Base-by-base conservation (phyloP, 2,797 vertebrate species). In the Rhyacichthys aspro region DNA sequence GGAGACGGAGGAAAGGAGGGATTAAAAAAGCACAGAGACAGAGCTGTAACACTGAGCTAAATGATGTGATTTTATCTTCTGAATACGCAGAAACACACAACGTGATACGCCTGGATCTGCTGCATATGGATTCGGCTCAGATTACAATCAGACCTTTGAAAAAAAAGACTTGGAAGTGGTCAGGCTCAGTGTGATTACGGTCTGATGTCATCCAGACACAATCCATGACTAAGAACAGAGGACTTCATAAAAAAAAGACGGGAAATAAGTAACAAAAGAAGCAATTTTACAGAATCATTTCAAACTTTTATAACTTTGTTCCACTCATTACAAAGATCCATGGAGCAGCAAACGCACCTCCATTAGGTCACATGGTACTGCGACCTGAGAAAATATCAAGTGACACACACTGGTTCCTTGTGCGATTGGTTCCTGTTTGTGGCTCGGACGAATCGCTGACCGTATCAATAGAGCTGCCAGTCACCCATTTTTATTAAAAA, bases 61-160 rank as follows among this genome's bases (percentile, higher is more conserved):
- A 71, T 49, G 54, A 47, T 66, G 42, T 42, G 78, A 80, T 80
- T 77, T 70, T 67, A 83, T 80, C 76, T 52, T 74, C 38, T 34
- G 63, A 77, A 78, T 81, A 73, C 66, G 72, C 23, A n/a, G n/a
- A 0, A 58, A 60, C 12, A 57, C 69, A 81, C 69, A 68, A 74
- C 65, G 33, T 7, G 67, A 83, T 72, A 74, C 8, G 12, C 48
- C 52, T 44, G 55, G 43, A 68, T 70, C 70, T 62, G 45, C 38
- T 64, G 53, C 74, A 74, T 70, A 71, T 68, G 71, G 67, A 78
- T 71, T 74, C 50, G 18, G 14, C 36, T 59, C 39, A 37, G 76
- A 84, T 79, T 72, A 72, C 58, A 61, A 84, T 80, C 68, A 67
- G 58, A 66, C 54, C 72, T 80, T 73, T 82, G 59, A 66, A 79